These are phyloP conservation scores for Rhinophrynus dorsalis DNA, from an alignment of 2,797 vertebrate genomes.

Conservation along the genomic window DNA sequence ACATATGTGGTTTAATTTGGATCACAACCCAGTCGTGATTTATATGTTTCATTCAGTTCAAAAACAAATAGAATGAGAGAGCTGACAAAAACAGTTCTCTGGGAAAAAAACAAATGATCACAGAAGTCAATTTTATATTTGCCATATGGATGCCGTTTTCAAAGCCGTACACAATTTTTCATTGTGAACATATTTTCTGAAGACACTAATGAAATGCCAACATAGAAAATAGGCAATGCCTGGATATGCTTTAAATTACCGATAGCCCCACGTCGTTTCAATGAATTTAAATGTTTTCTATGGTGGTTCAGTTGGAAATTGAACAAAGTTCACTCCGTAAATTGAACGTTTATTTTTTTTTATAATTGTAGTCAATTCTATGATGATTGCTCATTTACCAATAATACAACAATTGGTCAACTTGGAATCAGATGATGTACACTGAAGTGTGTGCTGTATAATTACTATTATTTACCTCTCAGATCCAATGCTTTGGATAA, in stretches of 20 bases:
- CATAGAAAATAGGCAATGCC: conserved; percentile 2
- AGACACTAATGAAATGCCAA: conserved; percentile 27
- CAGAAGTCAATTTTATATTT: neutral
- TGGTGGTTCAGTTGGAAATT: neutral
- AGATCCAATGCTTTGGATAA: too few relatives aligned
- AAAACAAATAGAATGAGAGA: neutral
- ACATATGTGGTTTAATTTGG: neutral
- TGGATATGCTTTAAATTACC: conserved; percentile 21
- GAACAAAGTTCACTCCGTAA: neutral
- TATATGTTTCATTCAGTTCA: neutral
- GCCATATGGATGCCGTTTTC: conserved; percentile 4
- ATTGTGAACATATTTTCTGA: conserved; percentile 25
- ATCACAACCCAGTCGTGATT: neutral
- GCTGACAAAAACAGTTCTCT: neutral
- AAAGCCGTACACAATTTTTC: conserved; percentile 13
- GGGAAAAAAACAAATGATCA: neutral
- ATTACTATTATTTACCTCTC: too few relatives aligned
- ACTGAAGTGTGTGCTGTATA: too few relatives aligned
- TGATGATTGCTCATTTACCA: neutral
- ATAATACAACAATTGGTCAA: too few relatives aligned
- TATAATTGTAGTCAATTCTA: too few relatives aligned
- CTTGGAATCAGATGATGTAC: too few relatives aligned
- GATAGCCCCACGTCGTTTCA: neutral
- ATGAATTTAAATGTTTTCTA: too few relatives aligned
- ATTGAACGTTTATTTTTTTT: neutral